These are phyloP conservation scores for Drosophila stalkeri DNA, from an alignment of 2,888 invertebrate genomes.

Conservation along the genomic window DNA sequence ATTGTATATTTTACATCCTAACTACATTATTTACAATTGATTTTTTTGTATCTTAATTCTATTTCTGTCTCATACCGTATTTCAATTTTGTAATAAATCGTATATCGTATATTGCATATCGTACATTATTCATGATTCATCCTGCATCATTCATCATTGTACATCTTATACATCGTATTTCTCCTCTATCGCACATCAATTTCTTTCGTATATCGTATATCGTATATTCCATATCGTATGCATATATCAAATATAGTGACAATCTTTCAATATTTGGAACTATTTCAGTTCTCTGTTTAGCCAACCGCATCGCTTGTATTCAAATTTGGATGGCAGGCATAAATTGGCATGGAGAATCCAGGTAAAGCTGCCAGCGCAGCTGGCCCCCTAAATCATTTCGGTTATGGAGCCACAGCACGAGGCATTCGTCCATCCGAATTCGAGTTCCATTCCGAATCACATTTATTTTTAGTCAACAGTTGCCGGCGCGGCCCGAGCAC, in stretches of 20 bases:
- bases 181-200: not conserved
- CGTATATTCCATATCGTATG: not conserved
- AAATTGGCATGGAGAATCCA: slow-evolving; percentile 52
- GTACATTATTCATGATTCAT: not conserved
- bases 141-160: too few relatives aligned
- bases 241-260: too few relatives aligned
- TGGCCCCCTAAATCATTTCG: slow-evolving; percentile 79
- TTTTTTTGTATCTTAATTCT: not conserved
- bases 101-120: not conserved
- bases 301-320: slow-evolving; percentile 14
- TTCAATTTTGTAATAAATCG: not conserved
- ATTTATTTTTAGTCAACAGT: slow-evolving; percentile 48
- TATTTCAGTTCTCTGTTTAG: not conserved
- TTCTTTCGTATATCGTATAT: not conserved
- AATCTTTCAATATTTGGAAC: too few relatives aligned
- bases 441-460: slow-evolving; percentile 9
- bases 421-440: slow-evolving; percentile 14
- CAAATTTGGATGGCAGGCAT: slow-evolving; percentile 14
- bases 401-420: slow-evolving; percentile 43
- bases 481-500: slow-evolving; percentile 11
- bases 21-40: too few relatives aligned
- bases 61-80: too few relatives aligned
- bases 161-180: not conserved
- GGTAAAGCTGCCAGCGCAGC: slow-evolving; percentile 57
- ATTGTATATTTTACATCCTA: too few relatives aligned